Conservation (phyloP, 2,888 invertebrate genomes). For the Drosophila nigricruria region DNA sequence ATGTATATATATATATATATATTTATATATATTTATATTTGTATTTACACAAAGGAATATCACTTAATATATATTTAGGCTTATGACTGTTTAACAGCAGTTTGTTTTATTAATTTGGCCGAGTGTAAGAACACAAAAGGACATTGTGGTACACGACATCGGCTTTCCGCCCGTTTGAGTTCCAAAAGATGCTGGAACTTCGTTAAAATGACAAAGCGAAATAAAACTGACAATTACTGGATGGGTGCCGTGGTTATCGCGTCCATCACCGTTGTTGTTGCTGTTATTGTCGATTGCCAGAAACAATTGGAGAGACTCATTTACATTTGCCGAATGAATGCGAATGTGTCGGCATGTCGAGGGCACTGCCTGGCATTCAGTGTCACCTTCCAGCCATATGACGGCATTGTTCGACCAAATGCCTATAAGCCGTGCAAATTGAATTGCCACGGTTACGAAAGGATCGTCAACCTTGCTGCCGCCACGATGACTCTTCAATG, state of each 20-base stretch:
- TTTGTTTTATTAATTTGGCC: slow-evolving; percentile 53
- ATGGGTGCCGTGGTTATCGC: slow-evolving; percentile 22
- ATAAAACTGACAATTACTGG: slow-evolving; percentile 69
- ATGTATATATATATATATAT: not conserved
- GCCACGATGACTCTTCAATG: slow-evolving; percentile 47
- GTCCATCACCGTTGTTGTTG: slow-evolving; percentile 18
- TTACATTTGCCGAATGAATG: slow-evolving; percentile 60
- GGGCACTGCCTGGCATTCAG: slow-evolving; percentile 34
- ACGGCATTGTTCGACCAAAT: slow-evolving; percentile 52
- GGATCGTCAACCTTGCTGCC: slow-evolving; percentile 33
- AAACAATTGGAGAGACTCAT: slow-evolving; percentile 67
- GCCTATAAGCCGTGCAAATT: slow-evolving; percentile 63
- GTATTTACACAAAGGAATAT: not conserved
- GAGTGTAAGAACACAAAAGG: slow-evolving; percentile 49
- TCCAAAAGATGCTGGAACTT: slow-evolving; percentile 49
- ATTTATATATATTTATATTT: slow-evolving; percentile 4
- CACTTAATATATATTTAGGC: slow-evolving; percentile 14
- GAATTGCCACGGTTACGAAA: slow-evolving; percentile 56
- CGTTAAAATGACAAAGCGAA: slow-evolving; percentile 71
- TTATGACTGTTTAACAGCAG: slow-evolving; percentile 35
- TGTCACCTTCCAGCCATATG: slow-evolving; percentile 25
- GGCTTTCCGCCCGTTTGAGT: slow-evolving; percentile 64
- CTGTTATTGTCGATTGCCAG: slow-evolving; percentile 31
- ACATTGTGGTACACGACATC: slow-evolving; percentile 35
- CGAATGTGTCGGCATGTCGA: slow-evolving; percentile 46